phyloP scores from a whole-genome alignment of 1,140 invertebrate genomes.

The Trinorchestia longiramus region DNA sequence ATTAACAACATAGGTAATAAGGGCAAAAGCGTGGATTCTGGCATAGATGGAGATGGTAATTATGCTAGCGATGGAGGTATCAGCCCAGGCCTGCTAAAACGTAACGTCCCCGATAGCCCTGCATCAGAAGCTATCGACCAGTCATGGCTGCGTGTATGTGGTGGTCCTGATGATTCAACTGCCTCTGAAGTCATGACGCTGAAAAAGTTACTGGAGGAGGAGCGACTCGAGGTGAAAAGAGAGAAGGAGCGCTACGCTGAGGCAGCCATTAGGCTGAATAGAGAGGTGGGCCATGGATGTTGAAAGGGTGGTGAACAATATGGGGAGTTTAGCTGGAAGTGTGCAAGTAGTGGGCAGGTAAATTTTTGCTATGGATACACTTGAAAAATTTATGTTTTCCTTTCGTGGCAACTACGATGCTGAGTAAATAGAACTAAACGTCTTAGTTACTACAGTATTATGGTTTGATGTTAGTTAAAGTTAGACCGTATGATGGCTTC shows the following conservation, averaged over 20 bases:
- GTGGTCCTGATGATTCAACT: constrained; percentile 11
- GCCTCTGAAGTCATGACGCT: constrained; percentile 21
- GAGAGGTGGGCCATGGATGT: background rate
- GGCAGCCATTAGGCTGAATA: constrained; percentile 41
- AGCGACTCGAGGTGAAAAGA: background rate
- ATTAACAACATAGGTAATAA: background rate
- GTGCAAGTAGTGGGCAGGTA: too few species aligned
- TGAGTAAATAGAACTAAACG: too few species aligned
- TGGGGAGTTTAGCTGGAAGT: background rate
- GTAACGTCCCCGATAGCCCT: background rate
- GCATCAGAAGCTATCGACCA: background rate
- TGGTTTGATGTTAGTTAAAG: too few species aligned
- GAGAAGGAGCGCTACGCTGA: constrained; percentile 20
- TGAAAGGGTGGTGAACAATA: background rate
- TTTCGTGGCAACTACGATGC: too few species aligned
- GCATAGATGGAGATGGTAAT: background rate
- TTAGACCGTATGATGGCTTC: too few species aligned
- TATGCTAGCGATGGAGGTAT: background rate
- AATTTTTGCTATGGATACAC: too few species aligned
- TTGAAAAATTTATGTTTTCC: too few species aligned
- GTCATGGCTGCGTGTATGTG: constrained; percentile 39
- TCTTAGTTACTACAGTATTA: too few species aligned
- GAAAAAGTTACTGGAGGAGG: constrained; percentile 11
- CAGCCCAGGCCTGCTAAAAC: background rate
- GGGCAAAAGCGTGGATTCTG: background rate